These are phyloP conservation scores for Mus spretus DNA, from an alignment of 2,797 vertebrate genomes.

Conservation along the genomic window DNA sequence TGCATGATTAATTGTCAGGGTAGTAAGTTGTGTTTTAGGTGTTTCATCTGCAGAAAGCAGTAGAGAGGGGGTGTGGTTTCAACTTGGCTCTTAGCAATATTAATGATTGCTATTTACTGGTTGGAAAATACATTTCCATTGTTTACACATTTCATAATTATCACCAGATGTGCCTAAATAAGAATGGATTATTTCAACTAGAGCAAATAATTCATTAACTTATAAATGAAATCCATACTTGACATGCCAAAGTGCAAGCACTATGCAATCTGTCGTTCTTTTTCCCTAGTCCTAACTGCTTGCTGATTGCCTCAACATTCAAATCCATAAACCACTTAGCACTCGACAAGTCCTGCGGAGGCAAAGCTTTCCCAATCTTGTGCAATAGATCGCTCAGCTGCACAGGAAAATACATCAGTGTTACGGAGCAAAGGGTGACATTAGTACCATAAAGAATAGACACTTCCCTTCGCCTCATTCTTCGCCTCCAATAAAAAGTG, in stretches of 20 bases:
- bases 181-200: constrained; percentile 72
- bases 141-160: constrained; percentile 79
- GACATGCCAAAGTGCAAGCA: constrained; percentile 51
- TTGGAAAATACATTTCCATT: constrained; percentile 62
- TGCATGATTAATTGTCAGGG: constrained; percentile 54
- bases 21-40: constrained; percentile 61
- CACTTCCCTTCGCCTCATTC: not conserved
- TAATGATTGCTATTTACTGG: constrained; percentile 65
- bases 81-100: constrained; percentile 28
- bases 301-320: constrained; percentile 76
- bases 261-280: not conserved
- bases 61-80: not conserved
- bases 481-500: not conserved
- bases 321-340: constrained; percentile 83
- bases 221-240: constrained; percentile 69
- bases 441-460: not conserved
- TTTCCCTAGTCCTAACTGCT: constrained; percentile 49
- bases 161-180: constrained; percentile 79
- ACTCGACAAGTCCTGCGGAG: constrained; percentile 63
- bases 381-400: constrained; percentile 39
- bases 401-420: not conserved
- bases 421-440: constrained; percentile 55
- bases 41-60: constrained; percentile 43
- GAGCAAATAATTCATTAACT: constrained; percentile 79
- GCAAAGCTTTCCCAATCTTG: constrained; percentile 6